Evolutionary conservation across 2,888 invertebrate species (phyloP), one percentile per base, ranked within the genome.

Genomic region (Drosophila limbata): DNA sequence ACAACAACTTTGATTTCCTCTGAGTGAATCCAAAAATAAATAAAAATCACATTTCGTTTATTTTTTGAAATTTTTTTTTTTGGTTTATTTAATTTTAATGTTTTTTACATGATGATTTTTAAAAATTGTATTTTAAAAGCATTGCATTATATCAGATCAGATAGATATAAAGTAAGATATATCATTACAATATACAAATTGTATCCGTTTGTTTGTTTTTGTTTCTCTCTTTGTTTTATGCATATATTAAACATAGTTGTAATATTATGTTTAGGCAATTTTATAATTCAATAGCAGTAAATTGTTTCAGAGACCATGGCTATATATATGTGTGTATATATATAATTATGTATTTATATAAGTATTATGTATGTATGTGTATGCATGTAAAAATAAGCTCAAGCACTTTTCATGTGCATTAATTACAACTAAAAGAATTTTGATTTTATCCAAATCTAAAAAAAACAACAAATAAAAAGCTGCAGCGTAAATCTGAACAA

Each of bases 61-160:
- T 9, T 48, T 71, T 62, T 52, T 52, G 37, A 11, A 42, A 37
- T 63, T 56, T 73, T 56, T 72, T 66, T 79, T 79, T 74, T 84
- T 77, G 60, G 73, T 76, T 78, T 80, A 88, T 84, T 84, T 83
- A 80, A 86, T 79, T 89, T 84, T 84, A 78, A 78, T 77, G 72
- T 85, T 84, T 84, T 84, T 84, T 90, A 82, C 79, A 80, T 84
- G 77, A 79, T 79, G 77, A 79, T 79, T 79, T 91, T 83, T 83
- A 79, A 82, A 81, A 81, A 86, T 88, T 90, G 89, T 90, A 90
- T 88, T 91, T 91, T 90, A 90, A 91, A 90, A 90, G 86, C 87
- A 89, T 82, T 85, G 88, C 79, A 89, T 89, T 89, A 76, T 71
- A 72, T 89, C 81, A 83, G 81, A 87, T 80, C 81, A 83, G 25